A percentile compares a stretch with the other conserved stretches of the same genome.
Conservation (phyloP, 2,113 vertebrate genomes). For the Marcusenius ussheri region DNA sequence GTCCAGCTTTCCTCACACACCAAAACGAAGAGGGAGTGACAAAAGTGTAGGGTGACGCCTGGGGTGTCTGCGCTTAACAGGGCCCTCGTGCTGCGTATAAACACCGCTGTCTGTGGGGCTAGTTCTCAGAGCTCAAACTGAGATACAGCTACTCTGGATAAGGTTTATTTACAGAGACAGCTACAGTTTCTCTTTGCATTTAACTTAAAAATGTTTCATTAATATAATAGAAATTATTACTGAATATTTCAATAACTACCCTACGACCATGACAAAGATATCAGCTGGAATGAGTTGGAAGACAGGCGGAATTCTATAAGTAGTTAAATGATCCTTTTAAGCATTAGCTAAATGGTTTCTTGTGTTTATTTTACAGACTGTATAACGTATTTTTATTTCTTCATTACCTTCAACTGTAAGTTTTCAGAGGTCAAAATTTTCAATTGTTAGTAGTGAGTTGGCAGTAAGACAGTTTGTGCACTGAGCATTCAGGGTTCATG, state of each 20-base stretch:
- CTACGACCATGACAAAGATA: not conserved
- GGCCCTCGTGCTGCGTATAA: not conserved
- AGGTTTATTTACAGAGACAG: not conserved
- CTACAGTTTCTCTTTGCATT: not conserved
- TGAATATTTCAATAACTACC: not conserved
- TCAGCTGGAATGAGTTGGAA: not conserved
- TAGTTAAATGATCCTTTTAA: not conserved
- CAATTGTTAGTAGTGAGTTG: not conserved
- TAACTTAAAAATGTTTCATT: not conserved
- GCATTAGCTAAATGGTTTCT: not conserved
- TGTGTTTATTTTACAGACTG: not conserved
- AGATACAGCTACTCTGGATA: not conserved
- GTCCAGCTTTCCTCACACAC: slow-evolving; percentile 35
- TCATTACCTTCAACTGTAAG: not conserved
- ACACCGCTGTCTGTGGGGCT: not conserved
- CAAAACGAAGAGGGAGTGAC: too few species aligned
- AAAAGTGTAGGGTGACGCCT: not conserved
- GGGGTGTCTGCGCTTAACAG: not conserved
- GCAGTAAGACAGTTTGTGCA: not conserved
- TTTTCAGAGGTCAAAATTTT: not conserved
- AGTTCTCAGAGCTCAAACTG: not conserved
- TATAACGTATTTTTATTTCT: not conserved
- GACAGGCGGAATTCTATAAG: not conserved
- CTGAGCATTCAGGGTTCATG: not conserved
- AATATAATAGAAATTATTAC: not conserved